Conservation (phyloP, 2,797 vertebrate genomes). For the Alauda arvensis region DNA sequence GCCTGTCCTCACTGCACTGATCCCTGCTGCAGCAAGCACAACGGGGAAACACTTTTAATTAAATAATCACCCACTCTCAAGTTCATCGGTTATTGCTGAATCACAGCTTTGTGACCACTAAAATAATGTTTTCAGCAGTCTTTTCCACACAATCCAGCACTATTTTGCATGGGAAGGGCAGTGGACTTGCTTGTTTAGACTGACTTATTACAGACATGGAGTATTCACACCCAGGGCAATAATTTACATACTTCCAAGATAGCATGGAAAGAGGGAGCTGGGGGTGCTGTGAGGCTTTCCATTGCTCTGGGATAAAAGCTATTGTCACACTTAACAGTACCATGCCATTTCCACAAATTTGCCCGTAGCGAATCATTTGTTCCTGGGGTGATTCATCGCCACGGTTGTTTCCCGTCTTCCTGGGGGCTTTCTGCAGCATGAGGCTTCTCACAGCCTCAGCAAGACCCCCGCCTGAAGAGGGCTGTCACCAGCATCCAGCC, state of each 20-base stretch:
- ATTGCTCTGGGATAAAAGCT: slow-evolving; percentile 6
- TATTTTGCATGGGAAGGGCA: background rate
- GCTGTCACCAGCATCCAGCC: slow-evolving; percentile 18
- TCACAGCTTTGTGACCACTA: background rate
- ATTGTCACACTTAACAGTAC: slow-evolving; percentile 23
- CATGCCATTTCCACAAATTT: background rate
- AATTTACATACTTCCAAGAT: slow-evolving; percentile 8
- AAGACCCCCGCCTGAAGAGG: background rate
- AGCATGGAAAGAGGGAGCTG: background rate
- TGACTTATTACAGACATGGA: background rate
- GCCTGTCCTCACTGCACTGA: background rate
- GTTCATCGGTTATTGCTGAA: background rate
- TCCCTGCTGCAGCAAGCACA: background rate
- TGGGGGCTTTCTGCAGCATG: background rate
- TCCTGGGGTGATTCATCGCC: slow-evolving; percentile 32
- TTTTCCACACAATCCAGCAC: background rate
- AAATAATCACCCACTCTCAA: background rate
- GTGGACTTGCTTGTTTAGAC: background rate
- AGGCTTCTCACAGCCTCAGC: background rate
- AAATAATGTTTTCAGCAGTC: background rate
- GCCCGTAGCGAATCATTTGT: slow-evolving; percentile 23
- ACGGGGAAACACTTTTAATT: background rate
- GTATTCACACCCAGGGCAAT: background rate
- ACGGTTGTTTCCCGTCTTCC: background rate
- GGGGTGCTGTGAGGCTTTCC: background rate